phyloP scores from a whole-genome alignment of 2,797 vertebrate genomes.

The Phalloptychus januarius region DNA sequence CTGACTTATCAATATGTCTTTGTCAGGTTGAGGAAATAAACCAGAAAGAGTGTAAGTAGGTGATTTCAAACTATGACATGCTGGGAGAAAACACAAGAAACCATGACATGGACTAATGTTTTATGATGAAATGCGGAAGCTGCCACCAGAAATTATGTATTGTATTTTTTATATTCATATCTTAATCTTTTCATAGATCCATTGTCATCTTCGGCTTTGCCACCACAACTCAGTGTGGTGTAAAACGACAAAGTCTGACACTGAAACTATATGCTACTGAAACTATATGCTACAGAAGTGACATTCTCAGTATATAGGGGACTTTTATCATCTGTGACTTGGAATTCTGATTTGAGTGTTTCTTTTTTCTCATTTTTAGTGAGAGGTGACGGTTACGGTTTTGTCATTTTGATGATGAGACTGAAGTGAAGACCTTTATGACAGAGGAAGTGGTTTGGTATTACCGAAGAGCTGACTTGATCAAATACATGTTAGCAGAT shows the following conservation, averaged over 20 bases:
- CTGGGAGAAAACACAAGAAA: background rate
- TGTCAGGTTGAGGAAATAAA: background rate
- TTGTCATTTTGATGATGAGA: background rate
- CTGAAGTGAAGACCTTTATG: background rate
- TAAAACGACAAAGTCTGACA: background rate
- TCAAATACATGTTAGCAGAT: background rate
- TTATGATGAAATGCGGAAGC: background rate
- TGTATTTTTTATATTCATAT: background rate
- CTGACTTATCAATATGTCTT: background rate
- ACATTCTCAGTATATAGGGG: background rate
- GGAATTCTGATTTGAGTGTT: background rate
- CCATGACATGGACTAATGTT: background rate
- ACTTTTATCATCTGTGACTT: background rate
- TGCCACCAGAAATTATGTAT: background rate
- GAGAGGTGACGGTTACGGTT: background rate
- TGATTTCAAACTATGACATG: background rate
- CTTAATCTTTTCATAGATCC: background rate
- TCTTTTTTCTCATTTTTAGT: background rate
- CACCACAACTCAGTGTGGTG: background rate
- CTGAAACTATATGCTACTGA: background rate
- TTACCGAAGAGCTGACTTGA: background rate
- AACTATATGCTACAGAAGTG: background rate
- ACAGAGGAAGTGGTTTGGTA: background rate
- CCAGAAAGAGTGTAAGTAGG: background rate
- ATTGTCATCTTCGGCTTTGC: background rate